phyloP scores from a whole-genome alignment of 2,797 vertebrate genomes.

The Macropodus opercularis region DNA sequence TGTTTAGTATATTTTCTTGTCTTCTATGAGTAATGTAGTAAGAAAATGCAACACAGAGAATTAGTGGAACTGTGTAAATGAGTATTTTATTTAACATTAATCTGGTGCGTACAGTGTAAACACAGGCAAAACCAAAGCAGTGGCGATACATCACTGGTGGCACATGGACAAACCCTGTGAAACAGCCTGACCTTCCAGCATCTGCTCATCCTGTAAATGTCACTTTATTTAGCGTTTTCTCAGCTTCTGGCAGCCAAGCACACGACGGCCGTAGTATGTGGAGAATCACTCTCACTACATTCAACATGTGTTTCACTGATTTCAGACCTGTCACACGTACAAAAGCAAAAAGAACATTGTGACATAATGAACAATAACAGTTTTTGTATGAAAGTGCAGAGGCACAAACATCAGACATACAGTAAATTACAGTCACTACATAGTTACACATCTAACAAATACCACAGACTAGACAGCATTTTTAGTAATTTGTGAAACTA shows the following conservation, averaged over 20 bases:
- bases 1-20: no score
- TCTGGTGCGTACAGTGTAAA: conserved; percentile 55
- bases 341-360: conserved; percentile 7
- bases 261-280: background rate
- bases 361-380: conserved; percentile 7
- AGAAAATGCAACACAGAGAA: no score
- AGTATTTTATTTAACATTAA: conserved; percentile 65
- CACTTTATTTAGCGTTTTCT: background rate
- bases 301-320: no score
- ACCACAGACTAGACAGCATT: conserved; percentile 13
- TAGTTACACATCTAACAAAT: background rate
- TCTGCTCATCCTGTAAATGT: background rate
- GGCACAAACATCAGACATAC: conserved; percentile 37
- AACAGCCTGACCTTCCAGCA: background rate
- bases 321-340: background rate
- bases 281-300: background rate
- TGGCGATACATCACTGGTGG: conserved; percentile 22
- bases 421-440: conserved; percentile 17
- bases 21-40: no score
- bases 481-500: no score
- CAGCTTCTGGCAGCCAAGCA: background rate
- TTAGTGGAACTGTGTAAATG: no score
- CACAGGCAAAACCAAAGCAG: conserved; percentile 39
- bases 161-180: conserved; percentile 5
- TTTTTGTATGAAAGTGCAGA: conserved; percentile 24